These are phyloP conservation scores for Solea solea DNA, from an alignment of 2,113 vertebrate species.

Conservation along the genomic window DNA sequence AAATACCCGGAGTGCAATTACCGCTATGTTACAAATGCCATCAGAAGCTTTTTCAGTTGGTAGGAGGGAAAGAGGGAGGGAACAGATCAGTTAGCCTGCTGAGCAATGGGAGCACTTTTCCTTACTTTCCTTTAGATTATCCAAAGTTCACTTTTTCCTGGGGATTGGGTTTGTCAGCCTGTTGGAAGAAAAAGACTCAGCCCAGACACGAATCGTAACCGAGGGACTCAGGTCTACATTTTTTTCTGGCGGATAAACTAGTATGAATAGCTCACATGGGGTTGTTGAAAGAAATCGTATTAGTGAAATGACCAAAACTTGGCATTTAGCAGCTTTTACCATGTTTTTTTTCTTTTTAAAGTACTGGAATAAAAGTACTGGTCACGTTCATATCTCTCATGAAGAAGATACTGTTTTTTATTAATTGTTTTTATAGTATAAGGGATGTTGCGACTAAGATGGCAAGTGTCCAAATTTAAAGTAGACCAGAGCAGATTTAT, in stretches of 20 bases:
- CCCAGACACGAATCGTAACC: not conserved
- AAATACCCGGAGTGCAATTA: slow-evolving; percentile 22
- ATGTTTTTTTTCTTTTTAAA: no score
- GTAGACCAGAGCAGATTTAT: no score
- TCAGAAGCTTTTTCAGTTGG: slow-evolving; percentile 12
- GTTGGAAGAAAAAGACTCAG: not conserved
- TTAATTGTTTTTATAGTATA: no score
- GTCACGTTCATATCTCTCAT: no score
- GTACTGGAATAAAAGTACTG: not conserved
- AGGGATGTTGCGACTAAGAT: no score
- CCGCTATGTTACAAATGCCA: slow-evolving; percentile 17
- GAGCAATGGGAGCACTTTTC: no score
- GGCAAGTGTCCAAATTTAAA: no score
- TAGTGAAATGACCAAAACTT: slow-evolving; percentile 29
- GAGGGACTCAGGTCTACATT: not conserved
- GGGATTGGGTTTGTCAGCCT: slow-evolving; percentile 10
- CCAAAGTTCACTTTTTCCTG: no score
- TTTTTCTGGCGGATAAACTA: slow-evolving; percentile 4
- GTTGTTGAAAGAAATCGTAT: slow-evolving; percentile 12
- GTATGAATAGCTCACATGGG: not conserved
- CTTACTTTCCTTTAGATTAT: no score
- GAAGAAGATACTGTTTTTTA: no score
- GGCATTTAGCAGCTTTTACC: slow-evolving; percentile 6
- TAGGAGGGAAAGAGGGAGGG: not conserved
- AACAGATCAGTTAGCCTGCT: no score